phyloP scores from a whole-genome alignment of 2,113 vertebrate species.

The Cebidichthys violaceus region DNA sequence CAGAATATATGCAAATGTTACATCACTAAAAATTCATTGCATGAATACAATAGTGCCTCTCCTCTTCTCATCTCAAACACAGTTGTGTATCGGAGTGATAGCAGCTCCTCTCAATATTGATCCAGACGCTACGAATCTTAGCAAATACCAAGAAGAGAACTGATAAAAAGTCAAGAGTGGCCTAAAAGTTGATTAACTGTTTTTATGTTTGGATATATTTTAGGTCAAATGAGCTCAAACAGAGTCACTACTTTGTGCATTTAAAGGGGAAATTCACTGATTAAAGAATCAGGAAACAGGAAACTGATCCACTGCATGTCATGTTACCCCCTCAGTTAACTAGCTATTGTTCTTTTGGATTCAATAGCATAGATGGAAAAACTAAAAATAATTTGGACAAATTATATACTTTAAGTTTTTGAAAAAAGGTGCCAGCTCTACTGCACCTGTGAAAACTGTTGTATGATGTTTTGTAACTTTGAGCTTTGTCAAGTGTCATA shows the following conservation, averaged over 20 bases:
- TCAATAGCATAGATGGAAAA: not conserved
- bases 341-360: not conserved
- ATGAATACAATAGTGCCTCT: not conserved
- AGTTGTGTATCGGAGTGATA: conserved; percentile 66
- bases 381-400: not conserved
- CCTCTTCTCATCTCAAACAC: conserved; percentile 28
- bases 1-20: conserved; percentile 1
- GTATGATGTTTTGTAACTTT: not conserved
- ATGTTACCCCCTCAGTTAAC: not conserved
- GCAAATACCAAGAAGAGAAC: conserved; percentile 33
- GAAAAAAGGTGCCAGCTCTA: not conserved
- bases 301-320: not conserved
- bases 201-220: not conserved
- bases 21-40: conserved; percentile 17
- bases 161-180: conserved; percentile 15
- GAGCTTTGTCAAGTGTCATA: not conserved
- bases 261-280: not conserved
- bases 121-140: conserved; percentile 54
- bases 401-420: not conserved
- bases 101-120: conserved; percentile 69
- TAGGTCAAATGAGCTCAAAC: not conserved
- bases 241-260: not conserved
- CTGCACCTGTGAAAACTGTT: not conserved
- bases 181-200: not conserved
- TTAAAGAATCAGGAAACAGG: not conserved